Evolutionary conservation across 1,140 invertebrate genomes (phyloP), one percentile per base, ranked within the genome.

Genomic region (Diprion similis): DNA sequence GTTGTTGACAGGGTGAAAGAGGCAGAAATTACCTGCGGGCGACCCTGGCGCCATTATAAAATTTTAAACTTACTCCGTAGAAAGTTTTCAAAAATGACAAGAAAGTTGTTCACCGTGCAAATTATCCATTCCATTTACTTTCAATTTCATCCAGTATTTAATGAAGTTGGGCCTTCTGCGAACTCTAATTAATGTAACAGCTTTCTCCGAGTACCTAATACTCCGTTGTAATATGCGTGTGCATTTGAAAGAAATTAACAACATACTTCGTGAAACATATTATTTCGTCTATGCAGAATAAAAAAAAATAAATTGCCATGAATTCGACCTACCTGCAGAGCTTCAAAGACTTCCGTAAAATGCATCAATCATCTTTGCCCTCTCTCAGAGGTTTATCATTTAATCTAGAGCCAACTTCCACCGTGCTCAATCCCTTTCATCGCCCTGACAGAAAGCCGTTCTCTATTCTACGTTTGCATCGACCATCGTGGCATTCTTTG

Each of bases 111-210:
- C 51, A 17, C n/a, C n/a, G 6, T 15, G 9, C 6, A 59, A 59
- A 59, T 59, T 59, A 59, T 59, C 8, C 51, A 17, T 59, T 59
- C 51, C 51, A 59, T 59, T 59, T 59, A 59, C 51, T 59, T 59
- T 59, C 9, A 59, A 59, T 59, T 15, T 9, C n/a, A 17, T 59
- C 51, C 51, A 59, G 51, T 17, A 59, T 59, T 59, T 59, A 9
- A 59, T 59, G n/a, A 59, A 59, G 51, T 17, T 59, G 51, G 51
- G 51, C 4, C 11, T 0, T 15, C 51, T 13, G 51, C 51, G 51
- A 59, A 59, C 51, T 17, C 51, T 59, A 59, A 59, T 59, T 59
- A 59, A 59, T 17, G 51, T 17, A 59, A 59, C 51, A 59, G 51
- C n/a, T 17, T 13, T 59, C 51, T 17, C 51, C 51, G n/a, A 59